phyloP scores from a whole-genome alignment of 1,140 invertebrate genomes.

The Drosophila mayri region DNA sequence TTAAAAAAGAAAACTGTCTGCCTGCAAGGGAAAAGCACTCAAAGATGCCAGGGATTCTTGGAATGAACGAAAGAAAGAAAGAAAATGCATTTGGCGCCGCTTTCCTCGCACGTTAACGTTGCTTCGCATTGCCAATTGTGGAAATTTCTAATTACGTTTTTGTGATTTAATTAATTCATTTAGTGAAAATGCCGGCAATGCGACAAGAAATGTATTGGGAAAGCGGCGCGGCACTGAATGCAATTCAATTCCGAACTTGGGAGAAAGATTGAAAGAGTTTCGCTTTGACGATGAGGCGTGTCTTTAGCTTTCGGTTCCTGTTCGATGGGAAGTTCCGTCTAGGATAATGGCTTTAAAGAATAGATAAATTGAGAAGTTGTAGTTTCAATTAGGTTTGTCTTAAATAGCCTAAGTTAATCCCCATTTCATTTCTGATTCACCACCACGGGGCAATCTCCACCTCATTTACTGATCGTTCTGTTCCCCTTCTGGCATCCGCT shows the following conservation, averaged over 20 bases:
- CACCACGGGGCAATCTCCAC: background rate
- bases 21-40: constrained; percentile 3
- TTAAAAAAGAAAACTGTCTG: constrained; percentile 19
- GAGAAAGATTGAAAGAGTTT: constrained; percentile 33
- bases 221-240: constrained; percentile 17
- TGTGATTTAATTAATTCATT: constrained; percentile 83
- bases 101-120: constrained; percentile 49
- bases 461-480: constrained; percentile 18
- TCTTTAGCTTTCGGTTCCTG: constrained; percentile 8
- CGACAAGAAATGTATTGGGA: constrained; percentile 51
- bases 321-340: constrained; percentile 17
- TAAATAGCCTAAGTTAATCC: background rate
- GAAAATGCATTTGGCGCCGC: constrained; percentile 63
- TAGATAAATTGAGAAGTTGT: background rate
- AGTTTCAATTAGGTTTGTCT: background rate
- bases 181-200: constrained; percentile 76
- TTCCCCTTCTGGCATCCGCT: constrained; percentile 47
- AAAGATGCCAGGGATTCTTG: constrained; percentile 64
- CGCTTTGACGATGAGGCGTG: constrained; percentile 16
- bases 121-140: constrained; percentile 61
- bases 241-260: constrained; percentile 22
- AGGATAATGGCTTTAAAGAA: background rate
- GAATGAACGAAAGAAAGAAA: constrained; percentile 68
- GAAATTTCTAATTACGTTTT: constrained; percentile 79
- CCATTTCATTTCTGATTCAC: background rate